phyloP scores from a whole-genome alignment of 2,888 invertebrate species.

The Leptodirus hochenwartii region DNA sequence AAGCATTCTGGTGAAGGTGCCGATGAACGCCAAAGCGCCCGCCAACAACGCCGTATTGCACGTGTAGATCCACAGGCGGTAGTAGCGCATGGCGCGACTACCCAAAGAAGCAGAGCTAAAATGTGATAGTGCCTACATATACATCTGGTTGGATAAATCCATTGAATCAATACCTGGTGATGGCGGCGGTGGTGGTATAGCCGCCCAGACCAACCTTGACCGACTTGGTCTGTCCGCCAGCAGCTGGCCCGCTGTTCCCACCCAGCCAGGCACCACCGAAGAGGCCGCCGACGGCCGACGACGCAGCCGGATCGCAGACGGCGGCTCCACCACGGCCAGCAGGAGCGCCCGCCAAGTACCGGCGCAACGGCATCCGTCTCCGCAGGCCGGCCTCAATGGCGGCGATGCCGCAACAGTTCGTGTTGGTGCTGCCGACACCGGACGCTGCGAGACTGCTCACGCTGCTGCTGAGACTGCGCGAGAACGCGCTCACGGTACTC shows the following conservation, averaged over 20 bases:
- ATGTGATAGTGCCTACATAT: no score
- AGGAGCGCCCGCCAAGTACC: constrained; percentile 34
- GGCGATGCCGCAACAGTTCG: no score
- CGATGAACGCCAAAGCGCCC: constrained; percentile 63
- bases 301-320: constrained; percentile 11
- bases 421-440: no score
- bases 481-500: no score
- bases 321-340: constrained; percentile 27
- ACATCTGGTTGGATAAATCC: no score
- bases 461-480: no score
- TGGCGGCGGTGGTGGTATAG: no score
- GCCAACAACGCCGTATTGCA: constrained; percentile 77
- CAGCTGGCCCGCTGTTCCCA: constrained; percentile 10
- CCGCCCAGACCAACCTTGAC: no score
- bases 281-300: constrained; percentile 16
- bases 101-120: constrained; percentile 20
- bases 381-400: constrained; percentile 28
- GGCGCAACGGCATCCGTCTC: constrained; percentile 31
- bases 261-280: no score
- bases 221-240: constrained; percentile 2
- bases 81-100: constrained; percentile 50
- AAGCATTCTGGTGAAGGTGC: constrained; percentile 53
- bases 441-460: no score
- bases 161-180: no score
- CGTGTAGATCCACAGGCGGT: constrained; percentile 83